Conservation (phyloP, 2,113 vertebrate genomes). For the Passer domesticus region DNA sequence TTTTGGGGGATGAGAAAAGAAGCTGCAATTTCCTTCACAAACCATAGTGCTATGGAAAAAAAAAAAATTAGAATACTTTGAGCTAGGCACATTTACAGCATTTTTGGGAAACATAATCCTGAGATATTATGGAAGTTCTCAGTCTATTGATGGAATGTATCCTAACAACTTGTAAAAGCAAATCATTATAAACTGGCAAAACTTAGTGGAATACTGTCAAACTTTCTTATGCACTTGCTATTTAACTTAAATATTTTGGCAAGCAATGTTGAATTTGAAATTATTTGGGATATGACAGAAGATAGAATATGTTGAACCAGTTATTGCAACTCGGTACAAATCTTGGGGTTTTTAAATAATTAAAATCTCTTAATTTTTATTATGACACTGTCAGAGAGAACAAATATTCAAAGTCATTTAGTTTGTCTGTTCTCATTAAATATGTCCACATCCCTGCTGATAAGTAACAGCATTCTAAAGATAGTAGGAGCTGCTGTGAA, state of each 20-base stretch:
- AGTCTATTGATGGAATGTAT: not conserved
- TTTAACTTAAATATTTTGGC: not conserved
- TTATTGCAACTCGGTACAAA: not conserved
- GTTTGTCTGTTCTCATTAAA: not conserved
- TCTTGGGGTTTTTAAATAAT: not conserved
- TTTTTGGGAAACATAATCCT: not conserved
- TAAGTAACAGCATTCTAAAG: not conserved
- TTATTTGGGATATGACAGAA: not conserved
- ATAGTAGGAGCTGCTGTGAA: not conserved
- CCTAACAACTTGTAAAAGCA: not conserved
- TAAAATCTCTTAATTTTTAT: not conserved
- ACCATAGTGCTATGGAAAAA: not conserved
- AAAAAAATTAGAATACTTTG: not conserved
- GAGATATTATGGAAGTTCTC: not conserved
- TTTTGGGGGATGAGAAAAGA: not conserved
- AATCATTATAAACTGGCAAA: not conserved
- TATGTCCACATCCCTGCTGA: not conserved
- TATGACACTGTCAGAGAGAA: not conserved
- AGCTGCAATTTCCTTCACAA: not conserved
- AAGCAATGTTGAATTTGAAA: not conserved
- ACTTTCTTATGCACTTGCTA: not conserved
- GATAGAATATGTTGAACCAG: not conserved
- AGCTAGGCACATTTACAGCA: fast-evolving
- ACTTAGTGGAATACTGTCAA: not conserved
- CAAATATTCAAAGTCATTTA: not conserved